Base-by-base conservation (phyloP, 1,140 invertebrate species). In the Neuroterus valhalla region DNA sequence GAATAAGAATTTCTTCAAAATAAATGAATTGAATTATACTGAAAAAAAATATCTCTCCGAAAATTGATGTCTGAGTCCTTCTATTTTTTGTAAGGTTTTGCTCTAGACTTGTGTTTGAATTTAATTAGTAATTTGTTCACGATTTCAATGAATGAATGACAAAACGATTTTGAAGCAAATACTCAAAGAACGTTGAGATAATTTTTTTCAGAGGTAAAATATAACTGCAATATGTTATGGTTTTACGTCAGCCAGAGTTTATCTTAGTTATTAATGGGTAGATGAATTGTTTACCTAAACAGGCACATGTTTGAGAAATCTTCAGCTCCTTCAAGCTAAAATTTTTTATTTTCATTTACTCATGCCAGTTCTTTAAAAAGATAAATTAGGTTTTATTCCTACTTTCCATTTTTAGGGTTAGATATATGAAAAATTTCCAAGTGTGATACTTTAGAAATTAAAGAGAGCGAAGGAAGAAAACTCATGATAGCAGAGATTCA, bases 401-500 rank as follows among this genome's bases (percentile, higher is more conserved):
- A 38, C 31, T 38, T 38, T 31, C 10, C 10, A 38, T 38, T 10
- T 38, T 10, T 38, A 38, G 10, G 31, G 6, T 38, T 38, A 8
- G 1, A 38, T 38, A 38, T 38, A 38, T 38, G 31, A 38, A 38
- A 38, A 5, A 8, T 38, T 38, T 38, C 31, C 31, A 38, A 38
- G 31, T 62, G 26, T 62, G 55, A 62, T 62, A 62, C 43, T n/a
- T 55, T 68, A 68, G 71, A 77, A 73, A 73, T 73, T 77, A 77
- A 73, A 71, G 55, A 55, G 67, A 68, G 55, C 42, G 26, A 26
- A 19, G 43, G 10, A 66, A 68, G 46, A 21, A 46, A 71, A 70
- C 55, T 76, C 68, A 71, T 76, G 70, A 76, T 62, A 23, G 17
- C 46, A 26, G 46, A 77, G 67, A 72, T 77, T 77, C 71, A 77